phyloP scores from a whole-genome alignment of 2,113 vertebrate genomes.

The Himantopus leucocephalus region DNA sequence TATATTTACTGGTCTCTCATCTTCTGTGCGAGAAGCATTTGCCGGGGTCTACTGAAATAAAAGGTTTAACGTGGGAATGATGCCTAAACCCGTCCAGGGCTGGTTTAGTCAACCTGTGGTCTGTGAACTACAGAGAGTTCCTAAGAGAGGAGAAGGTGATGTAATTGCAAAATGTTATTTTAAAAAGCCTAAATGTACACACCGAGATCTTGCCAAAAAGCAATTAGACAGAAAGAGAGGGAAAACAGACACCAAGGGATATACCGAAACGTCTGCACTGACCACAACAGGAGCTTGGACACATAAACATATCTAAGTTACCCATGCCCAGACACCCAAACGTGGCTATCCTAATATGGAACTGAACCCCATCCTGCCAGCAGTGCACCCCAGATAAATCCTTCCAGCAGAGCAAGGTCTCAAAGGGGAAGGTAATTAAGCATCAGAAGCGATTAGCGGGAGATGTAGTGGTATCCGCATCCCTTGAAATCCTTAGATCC shows the following conservation, averaged over 20 bases:
- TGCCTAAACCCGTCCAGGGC: background rate
- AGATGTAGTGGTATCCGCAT: background rate
- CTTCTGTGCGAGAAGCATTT: background rate
- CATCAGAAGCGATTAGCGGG: background rate
- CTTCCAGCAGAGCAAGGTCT: background rate
- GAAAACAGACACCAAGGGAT: background rate
- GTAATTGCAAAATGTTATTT: background rate
- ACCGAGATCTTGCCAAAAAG: background rate
- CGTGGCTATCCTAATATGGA: accelerated
- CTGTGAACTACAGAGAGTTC: background rate
- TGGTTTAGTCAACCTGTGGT: background rate
- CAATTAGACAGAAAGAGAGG: background rate
- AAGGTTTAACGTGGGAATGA: background rate
- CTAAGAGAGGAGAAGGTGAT: background rate
- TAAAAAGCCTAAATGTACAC: background rate
- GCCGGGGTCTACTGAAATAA: background rate
- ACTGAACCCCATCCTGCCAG: background rate
- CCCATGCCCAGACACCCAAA: no score
- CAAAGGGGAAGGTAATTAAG: background rate
- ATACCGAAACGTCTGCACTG: background rate
- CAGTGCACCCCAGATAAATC: background rate
- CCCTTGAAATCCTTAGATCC: background rate
- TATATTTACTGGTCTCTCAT: background rate
- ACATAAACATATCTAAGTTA: background rate
- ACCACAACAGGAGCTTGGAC: background rate